Base-by-base conservation (phyloP, 2,888 invertebrate species). In the Hydroisotoma schaefferi region DNA sequence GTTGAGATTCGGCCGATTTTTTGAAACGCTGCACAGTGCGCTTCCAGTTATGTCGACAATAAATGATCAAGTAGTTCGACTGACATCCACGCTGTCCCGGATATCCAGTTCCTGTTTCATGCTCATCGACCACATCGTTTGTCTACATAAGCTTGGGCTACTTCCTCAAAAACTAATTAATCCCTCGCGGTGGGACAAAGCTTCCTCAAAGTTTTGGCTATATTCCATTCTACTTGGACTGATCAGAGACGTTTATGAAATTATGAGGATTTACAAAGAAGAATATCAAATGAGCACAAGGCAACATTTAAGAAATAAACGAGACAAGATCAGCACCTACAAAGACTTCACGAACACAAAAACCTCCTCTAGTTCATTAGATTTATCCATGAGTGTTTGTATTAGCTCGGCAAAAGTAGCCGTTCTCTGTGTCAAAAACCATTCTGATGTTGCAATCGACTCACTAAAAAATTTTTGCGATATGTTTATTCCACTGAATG, bases 401-500 rank as follows among this genome's bases (percentile, higher is more conserved):
- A 38, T 64, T 23, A 37, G 33, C 4, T 33, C 44, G 2, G 18
- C 61, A 25, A 51, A 29, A 15, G 15, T 54, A 44, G 64, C 75
- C 1, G 48, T 73, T 38, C 40, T 63, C 8, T 69, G 69, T 51
- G 73, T 74, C 48, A 61, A 73, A 18, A 74, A 77, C 44, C 80
- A 84, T 73, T 84, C 84, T 73, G 85, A 86, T 76, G 80, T 94
- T 10, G 81, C 88, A 59, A 81, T 92, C 66, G 94, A 94, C 78
- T 86, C 88, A 1, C 74, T 90, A 4, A 93, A 91, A 76, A 94
- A 94, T 80, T 78, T 83, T 8, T 90, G 90, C 78, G 94, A 94
- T 77, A 77, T 94, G 57, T 87, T 91, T 73, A 87, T 94, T 75
- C 94, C 94, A 0, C 78, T 94, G 64, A 85, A 88, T 59, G 85